Conservation (phyloP, 2,113 vertebrate genomes). For the Aegithalos caudatus region DNA sequence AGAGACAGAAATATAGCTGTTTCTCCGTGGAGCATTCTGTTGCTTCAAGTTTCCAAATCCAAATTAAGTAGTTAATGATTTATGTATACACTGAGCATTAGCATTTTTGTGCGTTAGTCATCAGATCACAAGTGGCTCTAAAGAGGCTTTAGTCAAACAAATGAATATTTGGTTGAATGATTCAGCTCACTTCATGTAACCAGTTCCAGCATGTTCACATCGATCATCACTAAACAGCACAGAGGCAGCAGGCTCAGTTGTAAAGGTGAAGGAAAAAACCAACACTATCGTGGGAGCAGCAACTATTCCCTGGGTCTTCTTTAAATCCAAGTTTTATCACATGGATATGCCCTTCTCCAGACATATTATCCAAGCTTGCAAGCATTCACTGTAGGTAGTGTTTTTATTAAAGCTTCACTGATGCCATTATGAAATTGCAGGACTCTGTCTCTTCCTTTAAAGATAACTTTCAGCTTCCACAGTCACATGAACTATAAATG, state of each 20-base stretch:
- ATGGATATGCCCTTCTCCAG: background rate
- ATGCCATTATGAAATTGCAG: background rate
- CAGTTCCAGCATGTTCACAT: slow-evolving; percentile 15
- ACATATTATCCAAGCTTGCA: background rate
- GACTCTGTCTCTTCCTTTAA: background rate
- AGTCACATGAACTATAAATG: background rate
- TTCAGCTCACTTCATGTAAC: slow-evolving; percentile 26
- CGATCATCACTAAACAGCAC: background rate
- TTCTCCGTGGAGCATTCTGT: slow-evolving; percentile 42
- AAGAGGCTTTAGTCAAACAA: slow-evolving; percentile 62
- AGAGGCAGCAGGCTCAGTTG: background rate
- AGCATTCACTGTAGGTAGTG: background rate
- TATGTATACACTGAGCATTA: slow-evolving; percentile 56
- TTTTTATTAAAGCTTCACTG: background rate
- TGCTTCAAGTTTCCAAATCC: slow-evolving; percentile 48
- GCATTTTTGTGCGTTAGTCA: slow-evolving; percentile 51
- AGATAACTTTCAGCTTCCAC: background rate
- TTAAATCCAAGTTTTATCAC: background rate
- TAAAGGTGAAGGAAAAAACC: background rate
- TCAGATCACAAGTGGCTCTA: slow-evolving; percentile 60
- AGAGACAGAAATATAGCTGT: slow-evolving; percentile 8
- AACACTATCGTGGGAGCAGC: background rate
- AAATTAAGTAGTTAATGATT: slow-evolving; percentile 66
- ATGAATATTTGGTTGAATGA: slow-evolving; percentile 49
- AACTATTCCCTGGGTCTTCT: background rate